phyloP scores from a whole-genome alignment of 2,113 vertebrate species.

The Lepus timidus region DNA sequence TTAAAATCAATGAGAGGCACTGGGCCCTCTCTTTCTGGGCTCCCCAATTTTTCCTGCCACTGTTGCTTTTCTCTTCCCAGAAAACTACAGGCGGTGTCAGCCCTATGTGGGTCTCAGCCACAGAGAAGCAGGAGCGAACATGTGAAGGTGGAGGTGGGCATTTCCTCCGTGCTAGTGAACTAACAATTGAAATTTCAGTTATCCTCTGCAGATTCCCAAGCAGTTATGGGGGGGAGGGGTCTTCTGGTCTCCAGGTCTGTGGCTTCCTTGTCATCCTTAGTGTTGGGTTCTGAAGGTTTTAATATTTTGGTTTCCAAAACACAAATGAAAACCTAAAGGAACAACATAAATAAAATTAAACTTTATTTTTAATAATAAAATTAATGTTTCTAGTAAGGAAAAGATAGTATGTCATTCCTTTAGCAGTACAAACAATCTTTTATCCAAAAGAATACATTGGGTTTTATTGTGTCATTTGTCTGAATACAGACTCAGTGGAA shows the following conservation, averaged over 20 bases:
- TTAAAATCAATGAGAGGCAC: constrained; percentile 77
- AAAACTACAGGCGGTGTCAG: constrained; percentile 64
- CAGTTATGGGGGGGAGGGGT: background rate
- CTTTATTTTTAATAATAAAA: constrained; percentile 91
- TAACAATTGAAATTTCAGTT: constrained; percentile 73
- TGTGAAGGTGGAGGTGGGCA: constrained; percentile 25
- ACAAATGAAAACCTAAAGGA: constrained; percentile 89
- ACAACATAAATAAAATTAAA: constrained; percentile 92
- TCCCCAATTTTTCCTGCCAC: constrained; percentile 57
- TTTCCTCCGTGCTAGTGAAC: constrained; percentile 69
- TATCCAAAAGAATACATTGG: constrained; percentile 92
- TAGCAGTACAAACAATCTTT: constrained; percentile 91
- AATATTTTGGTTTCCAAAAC: constrained; percentile 77
- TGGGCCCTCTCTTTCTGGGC: constrained; percentile 72
- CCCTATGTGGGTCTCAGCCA: constrained; percentile 54
- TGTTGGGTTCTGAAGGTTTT: constrained; percentile 60
- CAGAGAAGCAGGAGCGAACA: constrained; percentile 15
- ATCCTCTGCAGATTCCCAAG: constrained; percentile 53
- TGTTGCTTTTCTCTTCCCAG: constrained; percentile 8
- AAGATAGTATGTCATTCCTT: constrained; percentile 89
- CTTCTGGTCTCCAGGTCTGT: background rate
- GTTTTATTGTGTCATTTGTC: constrained; percentile 96
- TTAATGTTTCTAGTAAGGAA: constrained; percentile 89
- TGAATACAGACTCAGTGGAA: constrained; percentile 93
- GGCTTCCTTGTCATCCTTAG: constrained; percentile 43